phyloP scores from a whole-genome alignment of 2,113 vertebrate genomes.

The Corythornis cristatus region DNA sequence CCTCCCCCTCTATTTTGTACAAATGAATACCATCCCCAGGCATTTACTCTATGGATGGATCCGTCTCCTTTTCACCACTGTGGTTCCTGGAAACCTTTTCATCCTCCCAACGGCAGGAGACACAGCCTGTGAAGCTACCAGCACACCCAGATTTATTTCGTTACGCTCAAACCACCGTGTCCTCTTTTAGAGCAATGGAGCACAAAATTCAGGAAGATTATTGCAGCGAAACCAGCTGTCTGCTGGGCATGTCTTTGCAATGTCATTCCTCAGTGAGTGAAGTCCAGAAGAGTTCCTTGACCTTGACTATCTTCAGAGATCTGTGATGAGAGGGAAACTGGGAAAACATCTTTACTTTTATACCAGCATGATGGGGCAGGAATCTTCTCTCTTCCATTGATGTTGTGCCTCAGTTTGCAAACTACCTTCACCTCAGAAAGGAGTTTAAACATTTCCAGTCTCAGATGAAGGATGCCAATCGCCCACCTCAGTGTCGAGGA shows the following conservation, averaged over 20 bases:
- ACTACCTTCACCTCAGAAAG: neutral
- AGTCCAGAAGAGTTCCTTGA: neutral
- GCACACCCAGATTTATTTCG: neutral
- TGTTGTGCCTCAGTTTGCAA: neutral
- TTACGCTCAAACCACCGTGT: neutral
- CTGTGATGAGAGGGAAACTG: neutral
- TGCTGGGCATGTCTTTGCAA: neutral
- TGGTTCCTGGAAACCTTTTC: neutral
- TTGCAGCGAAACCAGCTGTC: neutral
- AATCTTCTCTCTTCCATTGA: rapidly evolving
- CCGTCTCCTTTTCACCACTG: neutral
- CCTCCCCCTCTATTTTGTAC: neutral
- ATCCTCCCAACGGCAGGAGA: neutral
- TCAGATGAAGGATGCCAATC: neutral
- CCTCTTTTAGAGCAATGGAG: neutral
- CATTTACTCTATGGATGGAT: rapidly evolving
- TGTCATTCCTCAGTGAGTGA: neutral
- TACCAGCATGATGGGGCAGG: rapidly evolving
- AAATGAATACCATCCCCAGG: neutral
- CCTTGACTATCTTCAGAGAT: neutral
- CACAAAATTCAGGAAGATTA: neutral
- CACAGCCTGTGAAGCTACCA: neutral
- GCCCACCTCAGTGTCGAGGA: rapidly evolving
- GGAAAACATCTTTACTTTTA: neutral
- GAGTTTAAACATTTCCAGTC: neutral